phyloP scores from a whole-genome alignment of 2,888 invertebrate genomes.

The Megalurothrips usitatus region DNA sequence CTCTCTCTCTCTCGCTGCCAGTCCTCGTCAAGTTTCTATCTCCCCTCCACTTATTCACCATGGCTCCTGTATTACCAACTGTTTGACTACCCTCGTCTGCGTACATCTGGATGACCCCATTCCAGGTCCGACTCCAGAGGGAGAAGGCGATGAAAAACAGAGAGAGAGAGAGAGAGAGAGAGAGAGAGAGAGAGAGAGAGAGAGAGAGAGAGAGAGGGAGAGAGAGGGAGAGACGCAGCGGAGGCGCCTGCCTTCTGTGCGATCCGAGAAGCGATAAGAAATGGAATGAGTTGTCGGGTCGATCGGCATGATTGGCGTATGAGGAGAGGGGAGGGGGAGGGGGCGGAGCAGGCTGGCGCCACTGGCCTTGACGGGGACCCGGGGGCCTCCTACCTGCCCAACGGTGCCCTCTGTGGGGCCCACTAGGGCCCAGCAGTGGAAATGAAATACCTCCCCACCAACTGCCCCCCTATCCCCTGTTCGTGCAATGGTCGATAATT shows the following conservation, averaged over 20 bases:
- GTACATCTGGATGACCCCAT: no score
- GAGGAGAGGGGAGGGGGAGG: no score
- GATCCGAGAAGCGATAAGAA: background rate
- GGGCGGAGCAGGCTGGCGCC: background rate
- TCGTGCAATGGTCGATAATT: no score
- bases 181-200: background rate
- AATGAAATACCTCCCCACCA: background rate
- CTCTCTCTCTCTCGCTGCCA: no score
- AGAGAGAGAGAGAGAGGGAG: background rate
- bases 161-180: slow-evolving; percentile 29
- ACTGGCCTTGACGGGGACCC: no score
- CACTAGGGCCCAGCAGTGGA: background rate
- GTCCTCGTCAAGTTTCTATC: no score
- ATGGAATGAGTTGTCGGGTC: background rate
- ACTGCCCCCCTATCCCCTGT: background rate
- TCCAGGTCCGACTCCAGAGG: background rate
- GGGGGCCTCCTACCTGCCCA: background rate
- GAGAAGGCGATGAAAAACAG: background rate
- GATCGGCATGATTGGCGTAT: slow-evolving; percentile 2
- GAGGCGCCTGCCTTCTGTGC: slow-evolving; percentile 31
- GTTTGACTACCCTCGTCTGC: no score
- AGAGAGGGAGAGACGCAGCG: slow-evolving; percentile 4
- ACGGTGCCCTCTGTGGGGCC: background rate
- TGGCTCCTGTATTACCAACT: no score
- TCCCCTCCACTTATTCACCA: no score